Evolutionary conservation across 2,797 vertebrate species (phyloP), one percentile per base, ranked within the genome.

Genomic region (Myioborus melanocephalus): DNA sequence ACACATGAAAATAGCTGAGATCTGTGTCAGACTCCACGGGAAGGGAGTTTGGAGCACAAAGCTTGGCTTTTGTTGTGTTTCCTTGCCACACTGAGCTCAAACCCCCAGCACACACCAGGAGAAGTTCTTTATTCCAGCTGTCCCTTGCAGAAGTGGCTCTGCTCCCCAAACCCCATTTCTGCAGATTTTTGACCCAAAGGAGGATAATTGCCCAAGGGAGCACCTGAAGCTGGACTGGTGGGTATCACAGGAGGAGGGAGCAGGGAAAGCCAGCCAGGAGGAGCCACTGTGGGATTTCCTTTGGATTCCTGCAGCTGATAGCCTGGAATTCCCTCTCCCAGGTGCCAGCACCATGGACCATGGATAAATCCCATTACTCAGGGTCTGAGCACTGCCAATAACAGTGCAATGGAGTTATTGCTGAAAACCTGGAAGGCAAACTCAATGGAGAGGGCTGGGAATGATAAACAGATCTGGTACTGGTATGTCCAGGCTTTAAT

Each of bases 191-290:
- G 24, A 57, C 73, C 26, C 61, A 83, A 79, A 80, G 20, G 15
- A 52, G 56, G 28, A 46, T 20, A 55, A 63, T 34, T 56, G 13
- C 34, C 44, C 79, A 11, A 46, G 87, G n/a, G 52, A 73, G 23
- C 32, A 17, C 10, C n/a, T 50, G 15, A 24, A 77, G 37, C 12
- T 80, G 37, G 26, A 6, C 34, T 56, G 32, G 19, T 49, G 55
- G 18, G 8, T 12, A 43, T 28, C 35, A 39, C 0, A 0, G 1
- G 55, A 52, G 53, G 53, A 66, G 18, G 20, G 49, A 88, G 57
- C 27, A 75, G 32, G 50, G 20, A 61, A 43, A 72, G 34, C 0
- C 46, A 65, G 10, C 10, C 32, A 61, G 55, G 47, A 53, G 47
- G 28, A 65, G 24, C n/a, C 66, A 84, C 4, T 37, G 10, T 21